Evolutionary conservation across 2,113 vertebrate species (phyloP), one percentile per base, ranked within the genome.

Genomic region (Etia nguti): DNA sequence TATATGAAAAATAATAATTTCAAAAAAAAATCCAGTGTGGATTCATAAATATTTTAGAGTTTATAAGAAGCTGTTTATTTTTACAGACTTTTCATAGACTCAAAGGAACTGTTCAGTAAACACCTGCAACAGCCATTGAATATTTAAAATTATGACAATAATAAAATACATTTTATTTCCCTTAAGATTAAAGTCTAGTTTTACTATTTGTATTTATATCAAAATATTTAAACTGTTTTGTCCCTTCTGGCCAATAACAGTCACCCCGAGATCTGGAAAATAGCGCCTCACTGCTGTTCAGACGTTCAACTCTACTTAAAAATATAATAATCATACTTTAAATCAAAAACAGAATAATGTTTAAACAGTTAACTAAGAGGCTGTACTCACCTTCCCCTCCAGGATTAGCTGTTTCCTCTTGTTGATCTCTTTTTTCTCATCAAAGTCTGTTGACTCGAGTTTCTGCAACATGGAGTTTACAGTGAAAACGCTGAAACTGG

Each of bases 351-450:
- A 81, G 16, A 70, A 5, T 20, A 52, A 50, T 22, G 9, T 68
- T 70, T 16, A 22, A 10, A 20, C 31, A 12, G 20, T 57, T 16
- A 29, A 59, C 54, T 11, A n/a, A 79, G 38, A 2, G 79, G 82
- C 5, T 5, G 8, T 7, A 38, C 96, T 90, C 91, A 97, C 98
- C 96, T 98, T 99, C 10, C 99, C 98, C 80, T 99, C 98, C 5
- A 99, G 92, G 92, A 99, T 98, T 95, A 99, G 90, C 89, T 99
- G 97, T 55, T 99, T 99, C 94, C 97, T 96, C 84, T 99, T 99
- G 89, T 99, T 98, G 56, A 97, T 98, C 88, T 99, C 98, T 41
- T 98, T 99, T 94, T 98, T 99, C 95, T 99, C 98, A 7, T 98
- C 98, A 56, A 99, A 99, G 87, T 99, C 97, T 2, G 94, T 96